Conservation (phyloP, 2,888 invertebrate genomes). For the Drosophila prostipennis region DNA sequence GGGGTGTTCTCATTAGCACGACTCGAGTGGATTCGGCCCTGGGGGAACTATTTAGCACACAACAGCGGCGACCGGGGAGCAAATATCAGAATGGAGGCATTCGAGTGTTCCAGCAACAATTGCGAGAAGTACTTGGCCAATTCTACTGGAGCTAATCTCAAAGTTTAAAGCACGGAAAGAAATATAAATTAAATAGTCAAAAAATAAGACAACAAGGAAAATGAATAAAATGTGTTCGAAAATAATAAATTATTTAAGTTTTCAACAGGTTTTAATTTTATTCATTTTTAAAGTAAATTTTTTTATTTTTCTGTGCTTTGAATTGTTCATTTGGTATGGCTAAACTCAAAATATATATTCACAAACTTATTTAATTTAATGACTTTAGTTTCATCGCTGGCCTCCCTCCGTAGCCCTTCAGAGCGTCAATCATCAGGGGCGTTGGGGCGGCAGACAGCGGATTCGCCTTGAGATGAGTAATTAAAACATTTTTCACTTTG, state of each 20-base stretch:
- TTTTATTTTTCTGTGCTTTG: too few relatives aligned
- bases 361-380: constrained; percentile 5
- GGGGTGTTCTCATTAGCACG: constrained; percentile 81
- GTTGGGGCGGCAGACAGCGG: background rate
- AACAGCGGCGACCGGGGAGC: constrained; percentile 35
- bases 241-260: too few relatives aligned
- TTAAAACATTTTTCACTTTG: constrained; percentile 81
- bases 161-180: background rate
- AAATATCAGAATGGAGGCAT: constrained; percentile 53
- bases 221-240: too few relatives aligned
- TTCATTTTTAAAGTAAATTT: too few relatives aligned
- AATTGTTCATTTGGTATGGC: background rate
- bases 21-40: constrained; percentile 79
- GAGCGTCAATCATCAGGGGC: constrained; percentile 13
- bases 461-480: constrained; percentile 77
- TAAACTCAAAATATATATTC: background rate
- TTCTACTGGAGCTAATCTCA: constrained; percentile 1
- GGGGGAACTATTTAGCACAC: constrained; percentile 81
- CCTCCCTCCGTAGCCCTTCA: background rate
- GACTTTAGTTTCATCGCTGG: background rate
- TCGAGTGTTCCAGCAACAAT: constrained; percentile 60
- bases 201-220: background rate
- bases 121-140: constrained; percentile 31
- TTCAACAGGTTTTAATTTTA: too few relatives aligned
- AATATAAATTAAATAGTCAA: too few relatives aligned